Evolutionary conservation across 2,888 invertebrate species (phyloP), one percentile per base, ranked within the genome.

Genomic region (Acanthosoma haemorrhoidale): DNA sequence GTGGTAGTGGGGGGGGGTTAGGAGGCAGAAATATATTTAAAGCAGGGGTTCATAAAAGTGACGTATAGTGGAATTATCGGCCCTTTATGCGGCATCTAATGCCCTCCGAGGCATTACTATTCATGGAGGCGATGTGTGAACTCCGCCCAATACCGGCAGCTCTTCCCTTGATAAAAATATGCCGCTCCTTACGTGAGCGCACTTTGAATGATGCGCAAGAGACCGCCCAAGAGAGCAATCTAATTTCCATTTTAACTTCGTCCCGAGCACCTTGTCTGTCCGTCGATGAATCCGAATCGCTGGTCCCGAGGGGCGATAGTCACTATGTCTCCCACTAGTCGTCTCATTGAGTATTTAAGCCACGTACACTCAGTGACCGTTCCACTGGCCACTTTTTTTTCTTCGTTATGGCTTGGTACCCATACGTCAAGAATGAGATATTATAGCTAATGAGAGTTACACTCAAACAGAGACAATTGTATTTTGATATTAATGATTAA

Each of bases 31-130:
- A 59, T 68, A 68, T 59, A 68, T 68, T 68, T 59, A 68, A 59
- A 59, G 68, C 59, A 31, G 59, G 61, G 70, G 72, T 72, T 72
- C 72, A 72, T 72, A 72, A 72, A 72, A 72, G 72, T 72, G 72
- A 72, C 72, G 71, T 72, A 72, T 72, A 72, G 72, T 69, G 72
- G 72, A 72, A 72, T 72, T 72, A 72, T 72, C 72, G 63, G 60
- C 21, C 34, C 38, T 57, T 41, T 69, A 58, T 41, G 57, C 41
- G 16, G 51, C 2, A 18, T 36, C 69, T 69, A 69, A 69, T 69
- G 69, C 60, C 69, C 38, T 6, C 16, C 1, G n/a, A 16, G 38
- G 43, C 69, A 72, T 72, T 72, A 72, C 68, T 72, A 72, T 72
- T 72, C 72, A 72, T 72, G 72, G 70, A 66, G 68, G 71, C 72